These are phyloP conservation scores for Leptinotarsa tumamoca DNA, from an alignment of 2,888 invertebrate species.

Conservation along the genomic window DNA sequence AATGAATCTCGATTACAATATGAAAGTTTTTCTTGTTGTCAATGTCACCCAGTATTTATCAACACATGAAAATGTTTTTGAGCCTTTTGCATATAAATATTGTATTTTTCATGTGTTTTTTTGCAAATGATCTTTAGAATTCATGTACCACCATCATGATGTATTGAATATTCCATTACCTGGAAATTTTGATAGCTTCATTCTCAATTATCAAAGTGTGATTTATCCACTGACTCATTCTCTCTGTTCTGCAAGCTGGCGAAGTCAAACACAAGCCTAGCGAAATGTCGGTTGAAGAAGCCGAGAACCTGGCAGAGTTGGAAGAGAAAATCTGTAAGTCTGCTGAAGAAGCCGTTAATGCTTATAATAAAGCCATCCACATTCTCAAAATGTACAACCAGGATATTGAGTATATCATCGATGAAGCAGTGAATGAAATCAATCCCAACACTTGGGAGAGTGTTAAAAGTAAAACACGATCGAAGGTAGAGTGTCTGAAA, in stretches of 20 bases:
- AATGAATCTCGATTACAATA: neutral
- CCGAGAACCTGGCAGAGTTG: slow-evolving; percentile 68
- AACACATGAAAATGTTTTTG: no score
- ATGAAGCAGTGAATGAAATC: slow-evolving; percentile 72
- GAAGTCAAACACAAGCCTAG: slow-evolving; percentile 52
- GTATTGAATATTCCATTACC: no score
- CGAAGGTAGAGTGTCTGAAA: slow-evolving; percentile 69
- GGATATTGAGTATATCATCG: slow-evolving; percentile 71
- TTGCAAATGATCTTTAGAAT: no score
- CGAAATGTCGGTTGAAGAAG: slow-evolving; percentile 62
- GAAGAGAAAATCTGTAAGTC: slow-evolving; percentile 71
- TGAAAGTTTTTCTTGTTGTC: slow-evolving; percentile 9
- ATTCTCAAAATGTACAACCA: slow-evolving; percentile 71
- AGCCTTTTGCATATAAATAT: no score
- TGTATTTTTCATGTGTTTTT: no score
- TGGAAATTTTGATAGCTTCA: no score
- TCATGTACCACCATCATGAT: no score
- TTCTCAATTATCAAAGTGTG: no score
- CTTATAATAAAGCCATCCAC: slow-evolving; percentile 74
- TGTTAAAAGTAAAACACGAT: slow-evolving; percentile 72
- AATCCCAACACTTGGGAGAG: slow-evolving; percentile 71
- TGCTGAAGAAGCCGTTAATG: slow-evolving; percentile 75
- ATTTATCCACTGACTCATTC: no score
- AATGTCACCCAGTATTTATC: slow-evolving; percentile 1
- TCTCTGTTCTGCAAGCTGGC: slow-evolving; percentile 41